Evolutionary conservation across 2,797 vertebrate species (phyloP), one percentile per base, ranked within the genome.

Genomic region (Schizothorax lantsangensis): DNA sequence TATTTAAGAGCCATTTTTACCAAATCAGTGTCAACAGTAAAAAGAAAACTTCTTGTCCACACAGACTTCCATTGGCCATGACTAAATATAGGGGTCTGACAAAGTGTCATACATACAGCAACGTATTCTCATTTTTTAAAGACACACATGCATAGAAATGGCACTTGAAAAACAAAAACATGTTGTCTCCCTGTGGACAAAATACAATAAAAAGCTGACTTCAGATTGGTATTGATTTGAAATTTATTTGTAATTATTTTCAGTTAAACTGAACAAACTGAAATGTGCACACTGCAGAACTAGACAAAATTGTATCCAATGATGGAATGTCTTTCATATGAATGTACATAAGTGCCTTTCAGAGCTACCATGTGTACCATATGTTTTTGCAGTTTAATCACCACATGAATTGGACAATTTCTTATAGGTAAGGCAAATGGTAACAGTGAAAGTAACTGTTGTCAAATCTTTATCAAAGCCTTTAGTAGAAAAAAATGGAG

Each of bases 181-280:
- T 45, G 5, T 4, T 4, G 26, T 21, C 26, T 77, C 5, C 11
- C 4, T 59, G 30, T 57, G 10, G 30, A 14, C 19, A 78, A 57
- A n/a, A 38, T n/a, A 38, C n/a, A 64, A 47, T 33, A 62, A 83
- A 83, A 52, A 5, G 21, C 21, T 10, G 43, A 26, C 21, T n/a
- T 64, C n/a, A 78, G 11, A 77, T 38, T 30, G 23, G 33, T 79
- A 59, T 73, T 45, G 0, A 83, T 17, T 74, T 84, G 38, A 30
- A n/a, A 36, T 75, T 75, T 84, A 66, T 84, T 84, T n/a, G 21
- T 40, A 36, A 54, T 78, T 12, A 17, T 66, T 30, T 83, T 26
- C 69, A 83, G 52, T 19, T 38, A 68, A 84, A 84, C 30, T 17
- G 59, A 84, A 84, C 83, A 78, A 84, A 77, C 72, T 47, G 71